Percentiles rank a stretch among this genome's conserved stretches.
These are phyloP conservation scores for Latheticus oryzae DNA, from an alignment of 2,888 invertebrate species.

Conservation along the genomic window DNA sequence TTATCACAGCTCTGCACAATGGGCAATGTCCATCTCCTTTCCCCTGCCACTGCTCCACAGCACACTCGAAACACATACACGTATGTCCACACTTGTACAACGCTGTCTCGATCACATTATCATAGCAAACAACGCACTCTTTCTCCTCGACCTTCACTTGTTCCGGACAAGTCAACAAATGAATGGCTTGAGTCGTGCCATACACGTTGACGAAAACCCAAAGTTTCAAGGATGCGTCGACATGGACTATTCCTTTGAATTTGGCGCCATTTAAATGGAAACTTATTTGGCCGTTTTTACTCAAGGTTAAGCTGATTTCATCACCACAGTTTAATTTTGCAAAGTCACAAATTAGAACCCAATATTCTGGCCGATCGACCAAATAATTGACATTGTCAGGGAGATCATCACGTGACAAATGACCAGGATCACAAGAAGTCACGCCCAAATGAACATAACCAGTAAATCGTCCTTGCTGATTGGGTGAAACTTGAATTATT, in stretches of 20 bases:
- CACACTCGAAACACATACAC: slow-evolving; percentile 99
- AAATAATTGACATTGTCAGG: slow-evolving; percentile 16
- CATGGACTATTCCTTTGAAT: slow-evolving; percentile 90
- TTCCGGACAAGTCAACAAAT: slow-evolving; percentile 71
- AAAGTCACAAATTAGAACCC: slow-evolving; percentile 26
- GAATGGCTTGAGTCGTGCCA: slow-evolving; percentile 90
- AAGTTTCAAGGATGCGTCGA: slow-evolving; percentile 89
- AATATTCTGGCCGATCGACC: slow-evolving; percentile 27
- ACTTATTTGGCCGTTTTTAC: slow-evolving; percentile 80
- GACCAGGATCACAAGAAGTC: slow-evolving; percentile 28
- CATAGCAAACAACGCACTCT: slow-evolving; percentile 96
- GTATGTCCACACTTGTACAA: slow-evolving; percentile 98
- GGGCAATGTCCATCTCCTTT: slow-evolving; percentile 94
- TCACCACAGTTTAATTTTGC: slow-evolving; percentile 83
- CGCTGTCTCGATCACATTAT: slow-evolving; percentile 92
- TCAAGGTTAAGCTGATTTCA: slow-evolving; percentile 85
- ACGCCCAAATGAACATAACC: slow-evolving; percentile 24
- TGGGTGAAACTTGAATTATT: slow-evolving; percentile 84
- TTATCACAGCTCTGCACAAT: slow-evolving; percentile 90
- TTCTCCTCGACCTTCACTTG: slow-evolving; percentile 68
- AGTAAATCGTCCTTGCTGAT: slow-evolving; percentile 3
- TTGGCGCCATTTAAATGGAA: slow-evolving; percentile 84
- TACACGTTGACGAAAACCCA: slow-evolving; percentile 98
- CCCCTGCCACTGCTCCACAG: slow-evolving; percentile 90
- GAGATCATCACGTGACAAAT: slow-evolving; percentile 8